Conservation (phyloP, 2,797 vertebrate genomes). For the Phrynocephalus guinanensis region DNA sequence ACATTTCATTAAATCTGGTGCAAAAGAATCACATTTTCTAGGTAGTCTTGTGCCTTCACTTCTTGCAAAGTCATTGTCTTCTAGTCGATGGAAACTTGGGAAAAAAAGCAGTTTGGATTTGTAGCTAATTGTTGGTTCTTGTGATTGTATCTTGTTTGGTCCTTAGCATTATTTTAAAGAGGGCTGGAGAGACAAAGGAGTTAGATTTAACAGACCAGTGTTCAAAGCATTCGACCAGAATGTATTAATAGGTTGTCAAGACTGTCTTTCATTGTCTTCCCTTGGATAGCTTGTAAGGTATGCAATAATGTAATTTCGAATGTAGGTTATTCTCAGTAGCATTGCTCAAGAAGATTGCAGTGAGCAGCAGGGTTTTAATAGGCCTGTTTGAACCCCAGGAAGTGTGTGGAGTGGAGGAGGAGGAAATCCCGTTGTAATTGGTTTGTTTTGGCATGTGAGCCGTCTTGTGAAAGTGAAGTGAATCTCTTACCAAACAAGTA, state of each 20-base stretch:
- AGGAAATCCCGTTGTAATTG: conserved; percentile 69
- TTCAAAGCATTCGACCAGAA: conserved; percentile 63
- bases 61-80: conserved; percentile 39
- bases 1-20: conserved; percentile 60
- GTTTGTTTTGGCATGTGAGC: conserved; percentile 70
- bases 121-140: not conserved
- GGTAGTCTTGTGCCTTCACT: conserved; percentile 15
- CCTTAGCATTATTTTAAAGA: conserved; percentile 51
- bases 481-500: conserved; percentile 67
- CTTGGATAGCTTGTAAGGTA: conserved; percentile 71
- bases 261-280: conserved; percentile 61
- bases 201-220: conserved; percentile 53
- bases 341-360: conserved; percentile 70
- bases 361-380: conserved; percentile 72
- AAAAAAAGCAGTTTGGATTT: conserved; percentile 37
- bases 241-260: conserved; percentile 66
- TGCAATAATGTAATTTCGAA: conserved; percentile 71
- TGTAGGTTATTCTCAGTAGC: conserved; percentile 72
- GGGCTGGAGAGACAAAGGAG: not conserved
- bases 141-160: conserved; percentile 8
- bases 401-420: conserved; percentile 35
- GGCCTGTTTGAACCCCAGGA: conserved; percentile 74
- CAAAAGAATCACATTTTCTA: conserved; percentile 48
- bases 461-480: conserved; percentile 68
- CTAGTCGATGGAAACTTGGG: conserved; percentile 36